A percentile compares a stretch with the other conserved stretches of the same genome.
phyloP scores from a whole-genome alignment of 2,888 invertebrate genomes.

The Anticlea derivata region DNA sequence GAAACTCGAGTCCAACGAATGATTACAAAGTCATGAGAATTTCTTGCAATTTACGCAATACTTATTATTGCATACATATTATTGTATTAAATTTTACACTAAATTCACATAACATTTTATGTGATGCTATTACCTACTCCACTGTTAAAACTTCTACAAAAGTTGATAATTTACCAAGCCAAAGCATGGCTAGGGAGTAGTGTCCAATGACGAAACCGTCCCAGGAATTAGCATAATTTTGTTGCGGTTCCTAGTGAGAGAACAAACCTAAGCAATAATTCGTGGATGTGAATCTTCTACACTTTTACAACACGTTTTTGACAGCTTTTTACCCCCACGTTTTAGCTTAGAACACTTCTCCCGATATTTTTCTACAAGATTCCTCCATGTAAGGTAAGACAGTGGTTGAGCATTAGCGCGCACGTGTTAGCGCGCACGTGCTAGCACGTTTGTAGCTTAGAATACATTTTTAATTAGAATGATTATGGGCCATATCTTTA shows the following conservation, averaged over 20 bases:
- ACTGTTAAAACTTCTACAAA: slow-evolving; percentile 1
- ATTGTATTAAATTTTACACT: too few species aligned
- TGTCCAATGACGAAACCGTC: slow-evolving; percentile 7
- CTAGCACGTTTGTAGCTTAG: slow-evolving; percentile 21
- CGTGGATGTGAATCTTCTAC: slow-evolving; percentile 72
- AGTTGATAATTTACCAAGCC: background rate
- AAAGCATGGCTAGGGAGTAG: background rate
- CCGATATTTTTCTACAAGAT: slow-evolving; percentile 20
- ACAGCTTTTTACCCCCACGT: slow-evolving; percentile 38
- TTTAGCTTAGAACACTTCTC: slow-evolving; percentile 45
- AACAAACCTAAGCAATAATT: slow-evolving; percentile 73
- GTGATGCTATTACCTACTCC: background rate
- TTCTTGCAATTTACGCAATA: background rate
- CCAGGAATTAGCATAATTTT: slow-evolving; percentile 31
- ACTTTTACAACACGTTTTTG: slow-evolving; percentile 53
- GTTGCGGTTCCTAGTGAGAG: slow-evolving; percentile 63
- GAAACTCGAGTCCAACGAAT: too few species aligned
- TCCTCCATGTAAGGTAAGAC: slow-evolving; percentile 16
- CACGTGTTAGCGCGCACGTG: slow-evolving; percentile 20
- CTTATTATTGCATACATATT: too few species aligned
- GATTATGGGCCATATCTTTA: slow-evolving; percentile 6
- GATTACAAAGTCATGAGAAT: too few species aligned
- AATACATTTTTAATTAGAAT: slow-evolving; percentile 28
- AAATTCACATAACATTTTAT: too few species aligned
- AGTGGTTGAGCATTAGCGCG: slow-evolving; percentile 12